These are phyloP conservation scores for Caranx melampygus DNA, from an alignment of 2,113 vertebrate species.

Conservation along the genomic window DNA sequence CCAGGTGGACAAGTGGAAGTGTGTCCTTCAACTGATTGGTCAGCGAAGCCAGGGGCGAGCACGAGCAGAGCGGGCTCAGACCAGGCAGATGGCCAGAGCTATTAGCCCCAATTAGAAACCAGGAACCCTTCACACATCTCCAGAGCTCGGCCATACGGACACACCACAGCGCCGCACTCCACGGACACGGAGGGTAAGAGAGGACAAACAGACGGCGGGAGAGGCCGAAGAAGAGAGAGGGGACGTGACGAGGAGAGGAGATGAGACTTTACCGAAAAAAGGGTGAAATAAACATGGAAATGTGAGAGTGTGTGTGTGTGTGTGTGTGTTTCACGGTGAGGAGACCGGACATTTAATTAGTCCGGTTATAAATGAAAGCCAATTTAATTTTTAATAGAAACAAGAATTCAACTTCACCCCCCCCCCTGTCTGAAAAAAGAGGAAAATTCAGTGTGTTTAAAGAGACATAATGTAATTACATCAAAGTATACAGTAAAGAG, in stretches of 20 bases:
- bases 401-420: constrained; percentile 44
- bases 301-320: too few relatives aligned
- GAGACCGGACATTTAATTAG: constrained; percentile 34
- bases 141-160: constrained; percentile 59
- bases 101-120: constrained; percentile 71
- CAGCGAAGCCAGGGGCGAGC: constrained; percentile 61
- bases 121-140: constrained; percentile 54
- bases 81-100: constrained; percentile 71
- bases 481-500: constrained; percentile 59
- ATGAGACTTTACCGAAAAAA: background rate
- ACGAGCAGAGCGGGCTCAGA: constrained; percentile 24
- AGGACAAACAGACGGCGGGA: constrained; percentile 8
- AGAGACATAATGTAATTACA: constrained; percentile 56
- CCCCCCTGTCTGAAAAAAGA: background rate
- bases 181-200: background rate
- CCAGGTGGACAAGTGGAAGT: constrained; percentile 63
- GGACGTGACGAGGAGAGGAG: background rate
- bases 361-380: constrained; percentile 18
- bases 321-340: background rate
- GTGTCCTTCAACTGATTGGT: constrained; percentile 76
- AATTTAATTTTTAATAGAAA: constrained; percentile 41
- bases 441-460: constrained; percentile 45
- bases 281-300: background rate
- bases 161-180: constrained; percentile 12
- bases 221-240: background rate